A percentile compares a stretch with the other conserved stretches of the same genome.
Evolutionary conservation across 2,797 vertebrate genomes (phyloP).

Genomic region (Lithobates pipiens): DNA sequence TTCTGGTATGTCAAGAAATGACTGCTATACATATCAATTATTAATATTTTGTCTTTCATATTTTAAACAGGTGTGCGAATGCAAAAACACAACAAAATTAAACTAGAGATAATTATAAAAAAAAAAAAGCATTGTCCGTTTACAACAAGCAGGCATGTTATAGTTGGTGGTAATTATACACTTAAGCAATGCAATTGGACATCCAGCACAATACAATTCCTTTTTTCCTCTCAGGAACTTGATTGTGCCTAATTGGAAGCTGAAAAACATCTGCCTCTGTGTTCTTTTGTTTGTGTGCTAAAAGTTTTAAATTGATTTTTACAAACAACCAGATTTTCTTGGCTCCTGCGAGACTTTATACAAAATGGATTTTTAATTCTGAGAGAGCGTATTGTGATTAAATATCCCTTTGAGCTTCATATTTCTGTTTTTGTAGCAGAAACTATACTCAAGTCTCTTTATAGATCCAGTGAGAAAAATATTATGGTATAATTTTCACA

Average conservation of each 20-base stretch:
- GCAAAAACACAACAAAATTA: slow-evolving; percentile 9
- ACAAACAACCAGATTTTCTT: slow-evolving; percentile 68
- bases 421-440: slow-evolving; percentile 71
- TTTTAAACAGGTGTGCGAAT: slow-evolving; percentile 13
- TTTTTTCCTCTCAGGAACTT: slow-evolving; percentile 56
- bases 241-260: slow-evolving; percentile 62
- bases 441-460: slow-evolving; percentile 71
- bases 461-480: slow-evolving; percentile 70
- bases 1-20: no score
- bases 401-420: slow-evolving; percentile 70
- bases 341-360: slow-evolving; percentile 63
- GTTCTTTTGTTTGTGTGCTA: slow-evolving; percentile 59
- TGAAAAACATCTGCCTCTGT: slow-evolving; percentile 61
- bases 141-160: slow-evolving; percentile 35
- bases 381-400: slow-evolving; percentile 68
- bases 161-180: slow-evolving; percentile 8
- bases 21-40: not conserved
- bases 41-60: slow-evolving; percentile 13
- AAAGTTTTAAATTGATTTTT: slow-evolving; percentile 71
- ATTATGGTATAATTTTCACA: slow-evolving; percentile 67
- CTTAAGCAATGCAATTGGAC: slow-evolving; percentile 58
- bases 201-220: not conserved
- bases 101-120: slow-evolving; percentile 16
- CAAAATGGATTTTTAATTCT: slow-evolving; percentile 74
- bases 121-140: slow-evolving; percentile 41